Conservation (phyloP, 2,888 invertebrate species). For the Eudiplozoon nipponicum region DNA sequence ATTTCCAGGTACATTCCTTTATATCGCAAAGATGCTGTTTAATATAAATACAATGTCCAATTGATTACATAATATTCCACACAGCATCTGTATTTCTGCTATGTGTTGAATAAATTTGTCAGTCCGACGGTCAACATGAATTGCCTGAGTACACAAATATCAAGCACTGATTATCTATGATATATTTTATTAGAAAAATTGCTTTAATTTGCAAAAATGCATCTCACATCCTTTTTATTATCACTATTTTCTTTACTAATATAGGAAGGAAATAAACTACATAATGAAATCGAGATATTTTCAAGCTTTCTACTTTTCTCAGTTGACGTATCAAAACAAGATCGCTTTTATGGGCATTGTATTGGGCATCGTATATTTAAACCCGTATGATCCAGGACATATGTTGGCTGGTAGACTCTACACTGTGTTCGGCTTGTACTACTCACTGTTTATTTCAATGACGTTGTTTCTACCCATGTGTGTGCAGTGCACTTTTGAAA, state of each 20-base stretch:
- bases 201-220: too few species aligned
- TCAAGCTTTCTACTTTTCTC: not conserved
- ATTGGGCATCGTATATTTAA: not conserved
- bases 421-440: not conserved
- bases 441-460: conserved; percentile 1
- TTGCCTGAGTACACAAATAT: too few species aligned
- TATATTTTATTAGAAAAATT: too few species aligned
- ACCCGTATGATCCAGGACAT: not conserved
- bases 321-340: not conserved
- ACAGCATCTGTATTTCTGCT: too few species aligned
- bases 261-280: conserved; percentile 1
- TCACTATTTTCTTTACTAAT: not conserved
- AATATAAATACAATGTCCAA: too few species aligned
- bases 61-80: too few species aligned
- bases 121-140: too few species aligned
- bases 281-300: not conserved
- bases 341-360: not conserved
- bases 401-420: not conserved
- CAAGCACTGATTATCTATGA: too few species aligned
- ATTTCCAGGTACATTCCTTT: too few species aligned
- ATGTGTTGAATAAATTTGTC: too few species aligned
- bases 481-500: not conserved
- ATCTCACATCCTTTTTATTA: too few species aligned
- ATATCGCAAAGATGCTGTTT: too few species aligned
- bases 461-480: not conserved